A percentile compares a stretch with the other conserved stretches of the same genome.
phyloP scores from a whole-genome alignment of 2,888 invertebrate genomes.

The Lissonota sp. region DNA sequence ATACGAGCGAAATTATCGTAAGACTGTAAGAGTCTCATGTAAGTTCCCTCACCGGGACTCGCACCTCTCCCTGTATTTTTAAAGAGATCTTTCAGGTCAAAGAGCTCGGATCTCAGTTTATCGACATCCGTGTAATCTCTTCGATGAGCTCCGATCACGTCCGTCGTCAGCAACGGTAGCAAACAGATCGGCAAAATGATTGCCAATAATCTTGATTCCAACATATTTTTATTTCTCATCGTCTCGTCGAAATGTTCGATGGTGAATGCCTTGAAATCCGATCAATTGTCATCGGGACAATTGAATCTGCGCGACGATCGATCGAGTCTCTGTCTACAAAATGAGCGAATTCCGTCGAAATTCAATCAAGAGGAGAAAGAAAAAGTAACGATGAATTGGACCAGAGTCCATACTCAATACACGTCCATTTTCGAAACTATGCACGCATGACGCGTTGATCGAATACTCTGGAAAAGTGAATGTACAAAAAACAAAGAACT shows the following conservation, averaged over 20 bases:
- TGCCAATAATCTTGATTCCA: conserved; percentile 27
- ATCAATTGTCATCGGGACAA: too few relatives aligned
- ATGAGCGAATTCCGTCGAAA: too few relatives aligned
- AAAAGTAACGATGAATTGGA: too few relatives aligned
- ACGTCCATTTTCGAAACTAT: too few relatives aligned
- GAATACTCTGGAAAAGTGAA: too few relatives aligned
- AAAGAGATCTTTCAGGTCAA: conserved; percentile 84
- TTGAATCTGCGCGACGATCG: too few relatives aligned
- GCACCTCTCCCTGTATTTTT: conserved; percentile 82
- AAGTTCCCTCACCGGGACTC: conserved; percentile 75
- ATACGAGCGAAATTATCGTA: conserved; percentile 86
- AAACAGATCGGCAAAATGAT: conserved; percentile 49
- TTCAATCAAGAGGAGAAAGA: too few relatives aligned
- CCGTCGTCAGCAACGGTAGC: too few relatives aligned
- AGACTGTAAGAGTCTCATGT: conserved; percentile 86
- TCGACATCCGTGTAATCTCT: conserved; percentile 85
- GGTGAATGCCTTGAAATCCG: too few relatives aligned
- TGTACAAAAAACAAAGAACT: neutral
- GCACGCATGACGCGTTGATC: too few relatives aligned
- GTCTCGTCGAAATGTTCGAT: neutral
- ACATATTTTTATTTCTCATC: conserved; percentile 47
- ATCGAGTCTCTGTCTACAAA: too few relatives aligned
- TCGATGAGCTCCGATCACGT: conserved; percentile 23
- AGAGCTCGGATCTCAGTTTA: conserved; percentile 86
- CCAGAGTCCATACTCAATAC: too few relatives aligned